These are phyloP conservation scores for Chorisops tibialis DNA, from an alignment of 2,888 invertebrate genomes.

Conservation along the genomic window DNA sequence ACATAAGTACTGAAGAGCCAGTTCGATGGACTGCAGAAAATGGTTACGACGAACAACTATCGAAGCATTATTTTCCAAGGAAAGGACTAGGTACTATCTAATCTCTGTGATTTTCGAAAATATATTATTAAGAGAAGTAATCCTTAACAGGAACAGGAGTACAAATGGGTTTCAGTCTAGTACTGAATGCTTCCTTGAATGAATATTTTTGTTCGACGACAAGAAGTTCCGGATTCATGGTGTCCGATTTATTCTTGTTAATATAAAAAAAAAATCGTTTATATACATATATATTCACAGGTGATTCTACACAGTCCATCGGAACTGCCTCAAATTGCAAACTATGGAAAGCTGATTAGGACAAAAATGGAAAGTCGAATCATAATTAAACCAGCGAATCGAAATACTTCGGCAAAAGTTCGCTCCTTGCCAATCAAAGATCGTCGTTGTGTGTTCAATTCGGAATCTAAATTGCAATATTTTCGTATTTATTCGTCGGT, in stretches of 20 bases:
- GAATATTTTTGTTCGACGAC: conserved; percentile 75
- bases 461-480: conserved; percentile 5
- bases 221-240: conserved; percentile 48
- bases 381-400: conserved; percentile 61
- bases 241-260: conserved; percentile 38
- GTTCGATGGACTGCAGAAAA: conserved; percentile 1
- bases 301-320: conserved; percentile 69
- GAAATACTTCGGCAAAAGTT: conserved; percentile 52
- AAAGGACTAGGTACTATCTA: background rate
- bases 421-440: background rate
- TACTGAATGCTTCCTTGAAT: conserved; percentile 62
- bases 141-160: conserved; percentile 58
- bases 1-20: background rate
- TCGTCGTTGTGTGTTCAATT: conserved; percentile 62
- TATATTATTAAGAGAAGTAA: too few species aligned
- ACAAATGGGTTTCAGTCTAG: conserved; percentile 64
- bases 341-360: conserved; percentile 63
- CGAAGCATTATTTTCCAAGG: conserved; percentile 5
- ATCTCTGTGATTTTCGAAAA: too few species aligned
- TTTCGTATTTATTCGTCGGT: conserved; percentile 64
- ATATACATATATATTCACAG: conserved; percentile 48
- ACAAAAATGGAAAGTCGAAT: conserved; percentile 66
- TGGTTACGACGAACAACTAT: background rate
- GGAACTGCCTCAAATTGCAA: conserved; percentile 70
- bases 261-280: background rate